Percentiles rank a stretch among this genome's conserved stretches.
phyloP scores from a whole-genome alignment of 2,113 vertebrate species.

The Cercopithecus mona region DNA sequence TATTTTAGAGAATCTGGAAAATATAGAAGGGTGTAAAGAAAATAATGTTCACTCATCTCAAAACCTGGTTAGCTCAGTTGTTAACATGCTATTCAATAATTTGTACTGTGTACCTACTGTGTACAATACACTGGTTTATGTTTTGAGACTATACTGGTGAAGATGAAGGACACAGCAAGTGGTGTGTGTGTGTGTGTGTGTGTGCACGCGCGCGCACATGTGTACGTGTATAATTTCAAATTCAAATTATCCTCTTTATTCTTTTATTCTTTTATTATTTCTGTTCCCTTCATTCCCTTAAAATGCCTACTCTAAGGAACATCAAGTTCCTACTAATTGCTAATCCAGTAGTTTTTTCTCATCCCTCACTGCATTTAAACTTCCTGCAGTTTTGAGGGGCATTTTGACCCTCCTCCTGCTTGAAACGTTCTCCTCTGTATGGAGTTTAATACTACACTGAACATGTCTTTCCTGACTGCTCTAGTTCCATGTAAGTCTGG shows the following conservation, averaged over 20 bases:
- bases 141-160: neutral
- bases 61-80: neutral
- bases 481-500: neutral
- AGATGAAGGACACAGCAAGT: neutral
- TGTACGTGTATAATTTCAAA: neutral
- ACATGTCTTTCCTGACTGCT: neutral
- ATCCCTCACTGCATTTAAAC: neutral
- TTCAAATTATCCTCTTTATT: neutral
- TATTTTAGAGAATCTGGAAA: neutral
- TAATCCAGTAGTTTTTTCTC: neutral
- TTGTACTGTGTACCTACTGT: neutral
- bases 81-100: neutral
- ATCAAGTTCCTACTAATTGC: neutral
- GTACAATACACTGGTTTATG: neutral
- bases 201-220: neutral
- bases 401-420: neutral
- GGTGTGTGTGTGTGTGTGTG: no score
- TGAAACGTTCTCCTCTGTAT: neutral
- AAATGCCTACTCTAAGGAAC: neutral
- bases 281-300: neutral
- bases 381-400: neutral
- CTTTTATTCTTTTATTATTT: slow-evolving; percentile 5
- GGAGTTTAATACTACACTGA: neutral
- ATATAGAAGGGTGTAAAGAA: neutral
- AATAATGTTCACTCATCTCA: neutral